A percentile compares a stretch with the other conserved stretches of the same genome.
Conservation (phyloP, 2,113 vertebrate genomes). For the Gopherus evgoodei region DNA sequence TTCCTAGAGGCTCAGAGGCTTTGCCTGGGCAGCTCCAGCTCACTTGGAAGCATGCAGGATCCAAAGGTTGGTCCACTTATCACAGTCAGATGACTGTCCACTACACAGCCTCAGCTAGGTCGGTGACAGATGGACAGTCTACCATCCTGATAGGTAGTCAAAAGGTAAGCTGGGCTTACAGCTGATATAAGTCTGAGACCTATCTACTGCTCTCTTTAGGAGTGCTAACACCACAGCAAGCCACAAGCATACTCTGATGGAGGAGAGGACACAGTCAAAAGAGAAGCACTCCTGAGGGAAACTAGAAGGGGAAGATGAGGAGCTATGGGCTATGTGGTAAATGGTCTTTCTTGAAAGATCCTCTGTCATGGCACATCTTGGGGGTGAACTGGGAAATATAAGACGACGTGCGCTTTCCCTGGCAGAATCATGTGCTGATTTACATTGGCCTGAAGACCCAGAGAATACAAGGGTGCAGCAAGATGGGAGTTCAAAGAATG, state of each 20-base stretch:
- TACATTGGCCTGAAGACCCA: not conserved
- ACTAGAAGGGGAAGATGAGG: not conserved
- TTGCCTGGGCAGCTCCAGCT: not conserved
- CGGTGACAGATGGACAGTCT: not conserved
- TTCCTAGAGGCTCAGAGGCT: not conserved
- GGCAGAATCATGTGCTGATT: fast-evolving
- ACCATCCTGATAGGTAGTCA: not conserved
- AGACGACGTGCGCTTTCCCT: not conserved
- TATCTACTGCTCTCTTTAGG: not conserved
- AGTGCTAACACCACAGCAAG: not conserved
- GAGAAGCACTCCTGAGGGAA: fast-evolving
- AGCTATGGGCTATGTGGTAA: not conserved
- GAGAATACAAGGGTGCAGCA: not conserved
- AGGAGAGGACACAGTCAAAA: not conserved
- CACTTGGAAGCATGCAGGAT: not conserved
- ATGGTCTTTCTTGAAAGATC: not conserved
- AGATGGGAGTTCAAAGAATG: not conserved
- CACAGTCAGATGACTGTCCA: not conserved
- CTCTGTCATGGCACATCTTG: not conserved
- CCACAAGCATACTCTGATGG: not conserved
- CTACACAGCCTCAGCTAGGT: not conserved
- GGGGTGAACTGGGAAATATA: fast-evolving
- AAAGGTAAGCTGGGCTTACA: no score
- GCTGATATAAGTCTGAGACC: no score
- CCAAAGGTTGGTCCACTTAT: not conserved